Evolutionary conservation across 2,113 vertebrate species (phyloP).

Genomic region (Strix uralensis): DNA sequence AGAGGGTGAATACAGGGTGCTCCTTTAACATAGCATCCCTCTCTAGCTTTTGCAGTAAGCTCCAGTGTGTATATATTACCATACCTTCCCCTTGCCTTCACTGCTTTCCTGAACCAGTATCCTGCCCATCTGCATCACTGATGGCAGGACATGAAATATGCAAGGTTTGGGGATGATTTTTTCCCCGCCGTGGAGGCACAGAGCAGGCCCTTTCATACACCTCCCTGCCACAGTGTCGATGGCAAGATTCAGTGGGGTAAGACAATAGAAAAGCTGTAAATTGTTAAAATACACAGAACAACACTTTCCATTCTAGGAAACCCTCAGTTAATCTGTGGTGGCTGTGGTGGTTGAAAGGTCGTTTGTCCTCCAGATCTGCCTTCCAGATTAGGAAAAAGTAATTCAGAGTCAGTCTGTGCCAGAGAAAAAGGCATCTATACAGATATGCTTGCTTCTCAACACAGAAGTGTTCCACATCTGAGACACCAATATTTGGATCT

Average conservation of each 20-base stretch:
- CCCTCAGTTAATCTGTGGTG: not conserved
- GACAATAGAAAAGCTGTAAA: not conserved
- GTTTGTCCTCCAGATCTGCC: not conserved
- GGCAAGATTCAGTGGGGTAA: not conserved
- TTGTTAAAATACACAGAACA: not conserved
- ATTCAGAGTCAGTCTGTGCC: not conserved
- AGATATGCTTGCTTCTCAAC: not conserved
- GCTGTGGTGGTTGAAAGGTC: not conserved
- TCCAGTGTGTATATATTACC: accelerated
- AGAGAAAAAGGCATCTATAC: not conserved
- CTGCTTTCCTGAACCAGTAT: not conserved
- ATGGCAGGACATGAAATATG: not conserved
- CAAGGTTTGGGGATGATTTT: not conserved
- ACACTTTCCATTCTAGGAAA: not conserved
- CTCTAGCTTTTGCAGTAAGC: not conserved
- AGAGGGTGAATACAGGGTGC: too few species aligned
- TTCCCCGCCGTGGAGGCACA: not conserved
- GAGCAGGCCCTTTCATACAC: not conserved
- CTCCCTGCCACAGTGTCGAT: not conserved
- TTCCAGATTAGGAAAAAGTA: conserved; percentile 22
- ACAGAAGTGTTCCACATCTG: not conserved
- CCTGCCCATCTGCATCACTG: not conserved
- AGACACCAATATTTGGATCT: not conserved
- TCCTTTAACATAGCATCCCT: not conserved
- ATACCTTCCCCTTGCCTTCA: not conserved